These are phyloP conservation scores for Clinocottus analis DNA, from an alignment of 2,113 vertebrate species.

Conservation along the genomic window DNA sequence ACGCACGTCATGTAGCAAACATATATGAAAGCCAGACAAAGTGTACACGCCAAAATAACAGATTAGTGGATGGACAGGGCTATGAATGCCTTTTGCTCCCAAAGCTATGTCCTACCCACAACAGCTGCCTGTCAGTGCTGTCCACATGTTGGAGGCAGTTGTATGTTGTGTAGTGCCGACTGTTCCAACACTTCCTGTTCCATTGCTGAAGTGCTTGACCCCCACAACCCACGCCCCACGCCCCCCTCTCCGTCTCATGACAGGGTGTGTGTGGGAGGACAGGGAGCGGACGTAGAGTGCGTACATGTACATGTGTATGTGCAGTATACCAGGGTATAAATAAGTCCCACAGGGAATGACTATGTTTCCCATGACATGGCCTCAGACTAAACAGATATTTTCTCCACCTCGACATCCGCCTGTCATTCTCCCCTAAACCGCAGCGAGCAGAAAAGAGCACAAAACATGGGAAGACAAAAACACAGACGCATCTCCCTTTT, in stretches of 20 bases:
- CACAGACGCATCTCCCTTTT: slow-evolving; percentile 64
- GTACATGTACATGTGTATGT: slow-evolving; percentile 54
- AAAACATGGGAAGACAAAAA: slow-evolving; percentile 65
- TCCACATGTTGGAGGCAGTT: slow-evolving; percentile 79
- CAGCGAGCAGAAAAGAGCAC: slow-evolving; percentile 63
- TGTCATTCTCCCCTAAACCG: slow-evolving; percentile 73
- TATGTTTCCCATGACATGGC: slow-evolving; percentile 82
- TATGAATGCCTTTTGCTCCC: slow-evolving; percentile 55
- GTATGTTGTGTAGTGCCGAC: slow-evolving; percentile 73
- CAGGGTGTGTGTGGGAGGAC: slow-evolving; percentile 77
- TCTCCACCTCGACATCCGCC: slow-evolving; percentile 80
- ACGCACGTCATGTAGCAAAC: slow-evolving; percentile 20
- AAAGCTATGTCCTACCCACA: slow-evolving; percentile 63
- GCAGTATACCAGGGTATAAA: slow-evolving; percentile 69
- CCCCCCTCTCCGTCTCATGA: slow-evolving; percentile 60
- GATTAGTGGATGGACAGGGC: slow-evolving; percentile 46
- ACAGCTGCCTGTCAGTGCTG: slow-evolving; percentile 80
- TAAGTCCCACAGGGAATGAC: slow-evolving; percentile 75
- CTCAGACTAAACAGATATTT: slow-evolving; percentile 81
- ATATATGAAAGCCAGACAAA: slow-evolving; percentile 41
- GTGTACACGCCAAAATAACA: slow-evolving; percentile 45
- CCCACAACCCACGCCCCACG: slow-evolving; percentile 52
- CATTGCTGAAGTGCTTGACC: slow-evolving; percentile 81
- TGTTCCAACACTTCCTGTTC: slow-evolving; percentile 82
- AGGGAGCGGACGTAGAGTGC: slow-evolving; percentile 59